These are phyloP conservation scores for Latheticus oryzae DNA, from an alignment of 2,888 invertebrate genomes.

Conservation along the genomic window DNA sequence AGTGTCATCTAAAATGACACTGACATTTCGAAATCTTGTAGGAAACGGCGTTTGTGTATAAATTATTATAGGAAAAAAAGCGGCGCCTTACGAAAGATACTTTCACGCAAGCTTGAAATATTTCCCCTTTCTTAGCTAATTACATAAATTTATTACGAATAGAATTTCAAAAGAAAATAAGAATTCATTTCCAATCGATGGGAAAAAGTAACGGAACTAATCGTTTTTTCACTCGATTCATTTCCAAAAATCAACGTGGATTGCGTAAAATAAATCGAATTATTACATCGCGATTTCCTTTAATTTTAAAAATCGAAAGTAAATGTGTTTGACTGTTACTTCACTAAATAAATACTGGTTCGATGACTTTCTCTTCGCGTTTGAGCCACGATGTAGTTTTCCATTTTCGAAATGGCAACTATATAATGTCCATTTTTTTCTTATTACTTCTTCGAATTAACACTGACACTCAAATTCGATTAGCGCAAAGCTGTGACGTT, in stretches of 20 bases:
- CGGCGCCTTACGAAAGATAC: constrained; percentile 20
- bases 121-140: constrained; percentile 23
- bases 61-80: constrained; percentile 19
- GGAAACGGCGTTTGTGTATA: constrained; percentile 12
- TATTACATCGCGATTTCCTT: constrained; percentile 46
- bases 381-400: constrained; percentile 43
- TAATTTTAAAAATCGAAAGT: constrained; percentile 44
- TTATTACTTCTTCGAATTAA: constrained; percentile 19
- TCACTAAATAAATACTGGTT: constrained; percentile 50
- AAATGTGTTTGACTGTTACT: constrained; percentile 49
- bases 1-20: constrained; percentile 3
- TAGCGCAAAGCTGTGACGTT: constrained; percentile 25
- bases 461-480: constrained; percentile 21
- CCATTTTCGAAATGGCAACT: constrained; percentile 31
- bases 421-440: constrained; percentile 13
- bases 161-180: constrained; percentile 15
- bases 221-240: constrained; percentile 1
- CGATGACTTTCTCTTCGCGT: constrained; percentile 54
- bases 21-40: constrained; percentile 20
- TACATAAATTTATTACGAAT: constrained; percentile 26
- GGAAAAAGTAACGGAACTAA: constrained; percentile 15
- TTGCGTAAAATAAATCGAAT: constrained; percentile 28
- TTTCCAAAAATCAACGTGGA: constrained; percentile 2
- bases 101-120: constrained; percentile 19
- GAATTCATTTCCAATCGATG: not conserved